phyloP scores from a whole-genome alignment of 1,140 invertebrate genomes.

The Lordiphosa stackelbergi region DNA sequence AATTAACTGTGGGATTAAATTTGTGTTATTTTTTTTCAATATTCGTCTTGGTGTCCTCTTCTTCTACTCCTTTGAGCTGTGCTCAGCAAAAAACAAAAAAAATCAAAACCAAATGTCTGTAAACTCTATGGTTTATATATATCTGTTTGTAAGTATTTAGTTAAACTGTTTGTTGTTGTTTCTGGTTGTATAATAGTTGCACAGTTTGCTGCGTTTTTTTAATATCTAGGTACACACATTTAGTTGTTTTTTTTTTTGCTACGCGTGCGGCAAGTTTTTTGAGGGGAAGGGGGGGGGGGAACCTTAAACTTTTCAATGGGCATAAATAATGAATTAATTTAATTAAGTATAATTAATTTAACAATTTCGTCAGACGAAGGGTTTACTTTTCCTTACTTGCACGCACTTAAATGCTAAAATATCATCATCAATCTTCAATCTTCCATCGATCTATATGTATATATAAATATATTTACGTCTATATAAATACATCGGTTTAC shows the following conservation, averaged over 20 bases:
- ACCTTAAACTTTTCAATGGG: neutral
- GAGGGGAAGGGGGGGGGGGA: neutral
- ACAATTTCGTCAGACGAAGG: slow-evolving; percentile 63
- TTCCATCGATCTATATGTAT: slow-evolving; percentile 48
- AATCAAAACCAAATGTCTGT: slow-evolving; percentile 4
- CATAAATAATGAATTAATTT: slow-evolving; percentile 20
- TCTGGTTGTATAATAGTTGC: slow-evolving; percentile 10
- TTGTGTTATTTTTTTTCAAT: neutral
- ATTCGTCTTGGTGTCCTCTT: slow-evolving; percentile 9
- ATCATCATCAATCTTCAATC: slow-evolving; percentile 12
- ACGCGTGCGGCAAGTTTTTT: slow-evolving; percentile 45
- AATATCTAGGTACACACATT: slow-evolving; percentile 51
- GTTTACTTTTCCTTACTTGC: slow-evolving; percentile 29
- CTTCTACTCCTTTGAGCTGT: slow-evolving; percentile 23
- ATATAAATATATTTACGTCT: slow-evolving; percentile 56
- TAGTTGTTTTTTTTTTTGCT: slow-evolving; percentile 29
- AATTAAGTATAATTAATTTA: slow-evolving; percentile 52
- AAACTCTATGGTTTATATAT: neutral
- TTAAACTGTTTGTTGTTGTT: neutral
- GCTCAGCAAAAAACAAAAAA: slow-evolving; percentile 12
- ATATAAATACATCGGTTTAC: slow-evolving; percentile 49
- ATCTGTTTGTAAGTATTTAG: slow-evolving; percentile 16
- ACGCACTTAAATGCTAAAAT: slow-evolving; percentile 53
- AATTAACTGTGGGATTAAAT: no score
- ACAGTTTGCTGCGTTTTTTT: slow-evolving; percentile 23